These are phyloP conservation scores for Oreochromis niloticus DNA, from an alignment of 2,113 vertebrate genomes.

Conservation along the genomic window DNA sequence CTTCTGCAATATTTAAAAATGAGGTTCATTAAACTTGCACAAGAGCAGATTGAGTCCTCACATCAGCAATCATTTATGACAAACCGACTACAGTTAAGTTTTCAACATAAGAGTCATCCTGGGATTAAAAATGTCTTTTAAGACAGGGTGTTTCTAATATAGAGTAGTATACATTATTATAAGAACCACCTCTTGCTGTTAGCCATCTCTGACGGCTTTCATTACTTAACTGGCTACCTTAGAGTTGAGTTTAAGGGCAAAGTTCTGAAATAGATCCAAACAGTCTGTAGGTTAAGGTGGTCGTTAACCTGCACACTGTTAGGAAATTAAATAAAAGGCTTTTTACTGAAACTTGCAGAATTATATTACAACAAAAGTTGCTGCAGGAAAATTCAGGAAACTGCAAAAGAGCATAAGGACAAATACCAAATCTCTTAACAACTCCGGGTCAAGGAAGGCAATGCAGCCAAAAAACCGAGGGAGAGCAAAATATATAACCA, in stretches of 20 bases:
- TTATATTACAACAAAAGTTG: neutral
- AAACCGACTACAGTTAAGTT: neutral
- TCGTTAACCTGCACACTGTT: neutral
- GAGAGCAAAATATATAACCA: neutral
- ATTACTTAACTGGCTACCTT: neutral
- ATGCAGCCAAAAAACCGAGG: neutral
- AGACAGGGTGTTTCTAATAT: neutral
- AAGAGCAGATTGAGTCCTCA: neutral
- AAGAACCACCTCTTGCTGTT: neutral
- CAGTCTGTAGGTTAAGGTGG: neutral
- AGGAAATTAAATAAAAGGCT: neutral
- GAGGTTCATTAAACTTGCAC: slow-evolving; percentile 1
- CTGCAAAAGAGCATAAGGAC: neutral
- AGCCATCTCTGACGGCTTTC: neutral
- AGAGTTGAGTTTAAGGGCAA: neutral
- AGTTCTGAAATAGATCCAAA: neutral
- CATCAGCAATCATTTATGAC: neutral
- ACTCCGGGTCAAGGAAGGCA: neutral
- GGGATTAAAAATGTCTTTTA: neutral
- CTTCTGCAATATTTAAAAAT: slow-evolving; percentile 5
- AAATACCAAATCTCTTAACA: neutral
- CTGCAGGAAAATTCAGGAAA: neutral
- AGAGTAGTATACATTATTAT: neutral
- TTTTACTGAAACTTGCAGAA: neutral
- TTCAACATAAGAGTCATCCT: neutral